phyloP scores from a whole-genome alignment of 2,888 invertebrate species.

The Hyposoter didymator region DNA sequence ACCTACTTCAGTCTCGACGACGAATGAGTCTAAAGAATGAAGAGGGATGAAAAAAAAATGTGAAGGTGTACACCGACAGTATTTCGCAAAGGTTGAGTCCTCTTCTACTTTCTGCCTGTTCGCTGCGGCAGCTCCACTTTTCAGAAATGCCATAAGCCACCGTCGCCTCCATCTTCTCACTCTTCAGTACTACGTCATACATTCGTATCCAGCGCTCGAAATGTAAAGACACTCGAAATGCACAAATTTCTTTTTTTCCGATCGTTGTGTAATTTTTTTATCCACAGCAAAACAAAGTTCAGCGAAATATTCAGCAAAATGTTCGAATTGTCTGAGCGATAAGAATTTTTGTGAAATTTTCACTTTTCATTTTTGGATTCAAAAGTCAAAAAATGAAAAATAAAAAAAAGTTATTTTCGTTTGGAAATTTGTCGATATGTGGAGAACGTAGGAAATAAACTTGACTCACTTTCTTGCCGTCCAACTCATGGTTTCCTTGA shows the following conservation, averaged over 20 bases:
- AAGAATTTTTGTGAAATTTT: neutral
- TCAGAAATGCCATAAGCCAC: constrained; percentile 6
- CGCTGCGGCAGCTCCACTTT: constrained; percentile 9
- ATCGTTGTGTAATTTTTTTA: neutral
- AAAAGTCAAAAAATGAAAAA: neutral
- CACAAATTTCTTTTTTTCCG: neutral
- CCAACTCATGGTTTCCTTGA: constrained; percentile 99
- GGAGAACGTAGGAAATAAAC: neutral
- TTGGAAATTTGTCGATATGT: neutral
- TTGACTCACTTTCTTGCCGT: constrained; percentile 98
- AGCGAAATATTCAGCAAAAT: neutral
- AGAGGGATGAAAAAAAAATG: constrained; percentile 52
- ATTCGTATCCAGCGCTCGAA: neutral
- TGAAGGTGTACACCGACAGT: neutral
- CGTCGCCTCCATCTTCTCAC: neutral
- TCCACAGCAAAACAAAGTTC: no score
- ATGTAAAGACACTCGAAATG: neutral
- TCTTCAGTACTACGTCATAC: neutral
- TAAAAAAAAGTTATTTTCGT: neutral
- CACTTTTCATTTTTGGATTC: neutral
- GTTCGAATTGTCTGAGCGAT: neutral
- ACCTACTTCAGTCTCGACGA: constrained; percentile 66
- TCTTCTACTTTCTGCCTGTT: constrained; percentile 2
- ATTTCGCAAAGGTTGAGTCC: constrained; percentile 1
- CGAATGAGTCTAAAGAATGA: constrained; percentile 56